These are phyloP conservation scores for Heteronetta atricapilla DNA, from an alignment of 2,113 vertebrate species.

Conservation along the genomic window DNA sequence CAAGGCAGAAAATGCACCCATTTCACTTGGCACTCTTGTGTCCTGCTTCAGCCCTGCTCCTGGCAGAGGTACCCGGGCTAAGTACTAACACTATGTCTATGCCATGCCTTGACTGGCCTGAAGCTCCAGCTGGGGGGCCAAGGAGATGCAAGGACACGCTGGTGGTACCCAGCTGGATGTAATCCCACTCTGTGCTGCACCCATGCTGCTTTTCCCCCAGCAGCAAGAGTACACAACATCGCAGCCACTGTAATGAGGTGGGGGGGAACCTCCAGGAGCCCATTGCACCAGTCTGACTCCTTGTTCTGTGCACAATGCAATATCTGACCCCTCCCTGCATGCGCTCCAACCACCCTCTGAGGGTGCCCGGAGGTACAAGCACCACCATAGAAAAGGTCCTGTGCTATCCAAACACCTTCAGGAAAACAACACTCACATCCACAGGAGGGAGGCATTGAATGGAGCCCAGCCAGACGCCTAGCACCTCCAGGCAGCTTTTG, in stretches of 20 bases:
- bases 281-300: background rate
- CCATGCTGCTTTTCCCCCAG: accelerated
- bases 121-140: background rate
- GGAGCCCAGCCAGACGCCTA: background rate
- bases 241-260: accelerated
- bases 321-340: accelerated
- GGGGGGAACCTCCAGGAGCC: background rate
- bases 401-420: background rate
- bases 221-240: background rate
- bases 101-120: accelerated
- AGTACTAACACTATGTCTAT: too few relatives aligned
- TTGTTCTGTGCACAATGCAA: background rate
- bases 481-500: background rate
- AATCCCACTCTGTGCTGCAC: background rate
- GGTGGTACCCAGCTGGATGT: background rate
- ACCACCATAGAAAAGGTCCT: accelerated
- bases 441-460: background rate
- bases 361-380: background rate
- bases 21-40: background rate
- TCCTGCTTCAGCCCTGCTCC: background rate
- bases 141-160: background rate
- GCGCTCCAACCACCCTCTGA: background rate
- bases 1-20: background rate
- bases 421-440: background rate
- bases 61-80: background rate